Base-by-base conservation (phyloP, 2,888 invertebrate genomes). In the Zhengitettix transpicula region DNA sequence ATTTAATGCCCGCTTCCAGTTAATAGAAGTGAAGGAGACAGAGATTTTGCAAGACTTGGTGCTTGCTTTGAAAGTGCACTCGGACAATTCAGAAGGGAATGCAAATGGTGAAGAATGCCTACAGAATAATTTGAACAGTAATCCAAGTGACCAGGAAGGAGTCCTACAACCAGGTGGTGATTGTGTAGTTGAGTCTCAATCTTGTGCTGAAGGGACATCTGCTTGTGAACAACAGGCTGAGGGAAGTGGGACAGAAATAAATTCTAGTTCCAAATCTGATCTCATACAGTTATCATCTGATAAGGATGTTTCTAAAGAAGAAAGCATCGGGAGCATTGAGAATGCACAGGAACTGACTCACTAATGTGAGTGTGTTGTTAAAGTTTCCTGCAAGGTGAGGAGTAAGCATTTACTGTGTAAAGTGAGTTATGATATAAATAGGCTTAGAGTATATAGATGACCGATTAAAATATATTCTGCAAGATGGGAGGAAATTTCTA, bases 31-130 rank as follows among this genome's bases (percentile, higher is more conserved):
- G 40, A 62, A 95, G 80, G 96, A 97, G 79, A 92, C 94, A 44
- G 95, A 96, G 77, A 89, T 94, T 70, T 80, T 96, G 70, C 85
- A 89, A 68, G 95, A 95, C 77, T 80, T 96, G 71, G 91, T 91
- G 73, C 81, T 87, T 72, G 92, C 92, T 70, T 78, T 93, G 15
- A 70, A 71, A 64, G 69, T 75, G 47, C 68, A 66, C 61, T 58
- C 63, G 5, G 59, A 61, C 44, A 58, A 44, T 51, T 53, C 56
- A 17, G 62, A 60, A 59, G 53, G 17, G 15, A 53, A 16, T 28
- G 28, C 28, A n/a, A 16, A 53, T 16, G 53, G 53, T 28, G 16
- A 16, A 5, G 53, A 16, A 12, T 12, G 53, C 12, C 12, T 12
- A 11, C 28, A 16, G 17, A 12, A 12, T 53, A 16, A 53, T 53